phyloP scores from a whole-genome alignment of 53 echinoderm and acorn worm species.

The Luidia sarsii region DNA sequence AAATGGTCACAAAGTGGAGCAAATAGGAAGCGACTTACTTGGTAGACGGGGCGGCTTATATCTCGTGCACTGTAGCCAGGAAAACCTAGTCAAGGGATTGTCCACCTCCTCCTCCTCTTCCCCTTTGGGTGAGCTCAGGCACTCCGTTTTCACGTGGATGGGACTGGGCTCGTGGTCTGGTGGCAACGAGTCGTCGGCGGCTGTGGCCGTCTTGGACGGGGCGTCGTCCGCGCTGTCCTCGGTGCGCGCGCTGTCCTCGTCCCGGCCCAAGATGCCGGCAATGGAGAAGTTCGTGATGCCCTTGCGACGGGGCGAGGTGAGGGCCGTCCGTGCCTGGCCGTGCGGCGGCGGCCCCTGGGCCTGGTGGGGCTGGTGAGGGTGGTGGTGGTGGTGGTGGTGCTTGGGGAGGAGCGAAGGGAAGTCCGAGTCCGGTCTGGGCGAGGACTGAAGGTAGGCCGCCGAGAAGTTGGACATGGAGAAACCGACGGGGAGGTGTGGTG shows the following conservation, averaged over 20 bases:
- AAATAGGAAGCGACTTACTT: too few species aligned
- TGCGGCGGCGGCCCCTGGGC: neutral
- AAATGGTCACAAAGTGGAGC: too few species aligned
- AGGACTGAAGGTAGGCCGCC: constrained; percentile 36
- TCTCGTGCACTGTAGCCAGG: constrained; percentile 94
- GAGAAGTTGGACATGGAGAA: constrained; percentile 38
- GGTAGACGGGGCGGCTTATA: constrained; percentile 95
- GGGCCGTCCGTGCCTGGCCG: constrained; percentile 1
- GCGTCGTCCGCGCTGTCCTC: constrained; percentile 24
- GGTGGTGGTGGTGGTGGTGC: constrained; percentile 7
- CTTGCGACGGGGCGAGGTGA: constrained; percentile 33
- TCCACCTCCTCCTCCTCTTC: constrained; percentile 56
- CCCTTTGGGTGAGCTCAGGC: constrained; percentile 34
- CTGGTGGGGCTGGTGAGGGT: constrained; percentile 21
- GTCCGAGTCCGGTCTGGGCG: constrained; percentile 36
- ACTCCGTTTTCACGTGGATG: constrained; percentile 45
- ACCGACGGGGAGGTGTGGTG: constrained; percentile 30
- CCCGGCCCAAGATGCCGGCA: constrained; percentile 81
- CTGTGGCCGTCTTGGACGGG: constrained; percentile 14
- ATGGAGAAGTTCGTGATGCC: constrained; percentile 89
- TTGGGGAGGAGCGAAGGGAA: constrained; percentile 9
- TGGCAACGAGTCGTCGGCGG: constrained; percentile 2
- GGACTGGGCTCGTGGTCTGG: neutral
- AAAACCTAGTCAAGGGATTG: constrained; percentile 87
- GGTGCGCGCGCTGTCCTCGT: constrained; percentile 33